These are phyloP conservation scores for Bothrops alternatus DNA, from an alignment of 2,797 vertebrate species.

Conservation along the genomic window DNA sequence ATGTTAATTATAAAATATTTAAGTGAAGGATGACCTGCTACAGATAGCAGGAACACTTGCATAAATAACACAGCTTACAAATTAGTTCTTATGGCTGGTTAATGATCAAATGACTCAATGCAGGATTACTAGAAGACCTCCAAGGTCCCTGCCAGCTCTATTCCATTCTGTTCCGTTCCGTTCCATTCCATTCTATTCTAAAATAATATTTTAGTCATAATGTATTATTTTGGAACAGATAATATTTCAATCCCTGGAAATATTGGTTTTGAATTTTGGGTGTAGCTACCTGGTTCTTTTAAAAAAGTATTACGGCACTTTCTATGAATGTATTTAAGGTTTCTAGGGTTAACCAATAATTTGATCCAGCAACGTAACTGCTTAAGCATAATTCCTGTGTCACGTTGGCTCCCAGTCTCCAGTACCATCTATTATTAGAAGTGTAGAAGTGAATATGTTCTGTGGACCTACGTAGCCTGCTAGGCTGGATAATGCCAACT, in stretches of 20 bases:
- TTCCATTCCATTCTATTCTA: background rate
- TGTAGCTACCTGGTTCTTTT: background rate
- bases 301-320: background rate
- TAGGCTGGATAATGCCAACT: background rate
- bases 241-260: background rate
- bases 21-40: background rate
- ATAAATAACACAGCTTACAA: background rate
- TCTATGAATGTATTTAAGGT: background rate
- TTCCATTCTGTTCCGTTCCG: too few species aligned
- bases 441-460: background rate
- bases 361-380: background rate
- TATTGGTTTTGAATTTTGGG: background rate
- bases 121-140: background rate
- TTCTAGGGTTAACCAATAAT: background rate
- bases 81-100: background rate
- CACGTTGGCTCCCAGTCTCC: background rate
- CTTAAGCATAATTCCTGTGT: background rate
- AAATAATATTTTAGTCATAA: background rate
- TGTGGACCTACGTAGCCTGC: background rate
- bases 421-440: background rate
- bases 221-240: background rate
- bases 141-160: too few species aligned
- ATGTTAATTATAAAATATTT: background rate
- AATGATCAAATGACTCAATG: background rate
- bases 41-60: background rate